Evolutionary conservation across 2,113 vertebrate species (phyloP).

Genomic region (Beaufortia kweichowensis): DNA sequence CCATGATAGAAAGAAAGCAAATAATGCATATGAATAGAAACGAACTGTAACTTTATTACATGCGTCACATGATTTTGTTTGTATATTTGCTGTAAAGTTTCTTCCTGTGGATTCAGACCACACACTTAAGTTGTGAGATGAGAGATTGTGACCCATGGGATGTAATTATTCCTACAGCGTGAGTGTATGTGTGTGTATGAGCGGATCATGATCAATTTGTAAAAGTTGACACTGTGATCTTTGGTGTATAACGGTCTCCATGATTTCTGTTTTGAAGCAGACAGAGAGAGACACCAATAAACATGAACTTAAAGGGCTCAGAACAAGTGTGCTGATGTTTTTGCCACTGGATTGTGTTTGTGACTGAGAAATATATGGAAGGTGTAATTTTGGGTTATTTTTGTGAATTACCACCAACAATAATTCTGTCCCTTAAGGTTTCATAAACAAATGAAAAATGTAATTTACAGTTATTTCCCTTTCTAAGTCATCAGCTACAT

Average conservation of each 20-base stretch:
- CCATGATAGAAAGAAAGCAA: neutral
- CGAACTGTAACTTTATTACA: constrained; percentile 4
- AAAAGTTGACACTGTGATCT: constrained; percentile 50
- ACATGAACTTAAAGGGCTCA: constrained; percentile 81
- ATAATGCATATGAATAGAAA: constrained; percentile 1
- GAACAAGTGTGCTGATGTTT: constrained; percentile 71
- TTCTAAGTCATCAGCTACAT: too few relatives aligned
- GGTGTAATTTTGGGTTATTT: too few relatives aligned
- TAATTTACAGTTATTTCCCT: too few relatives aligned
- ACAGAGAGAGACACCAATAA: constrained; percentile 71
- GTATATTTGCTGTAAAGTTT: neutral
- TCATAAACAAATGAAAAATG: too few relatives aligned
- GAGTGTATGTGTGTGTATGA: constrained; percentile 5
- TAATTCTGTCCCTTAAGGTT: too few relatives aligned
- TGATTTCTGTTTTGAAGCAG: constrained; percentile 41
- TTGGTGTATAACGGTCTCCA: constrained; percentile 21
- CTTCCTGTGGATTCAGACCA: constrained; percentile 22
- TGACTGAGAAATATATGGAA: neutral
- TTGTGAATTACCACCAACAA: too few relatives aligned
- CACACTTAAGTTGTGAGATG: constrained; percentile 13
- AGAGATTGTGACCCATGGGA: constrained; percentile 48
- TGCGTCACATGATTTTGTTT: constrained; percentile 6
- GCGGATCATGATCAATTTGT: constrained; percentile 42
- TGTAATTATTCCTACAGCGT: constrained; percentile 1
- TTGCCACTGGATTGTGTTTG: constrained; percentile 33